These are phyloP conservation scores for Sceliomorpha sp. DNA, from an alignment of 2,888 invertebrate genomes.

Conservation along the genomic window DNA sequence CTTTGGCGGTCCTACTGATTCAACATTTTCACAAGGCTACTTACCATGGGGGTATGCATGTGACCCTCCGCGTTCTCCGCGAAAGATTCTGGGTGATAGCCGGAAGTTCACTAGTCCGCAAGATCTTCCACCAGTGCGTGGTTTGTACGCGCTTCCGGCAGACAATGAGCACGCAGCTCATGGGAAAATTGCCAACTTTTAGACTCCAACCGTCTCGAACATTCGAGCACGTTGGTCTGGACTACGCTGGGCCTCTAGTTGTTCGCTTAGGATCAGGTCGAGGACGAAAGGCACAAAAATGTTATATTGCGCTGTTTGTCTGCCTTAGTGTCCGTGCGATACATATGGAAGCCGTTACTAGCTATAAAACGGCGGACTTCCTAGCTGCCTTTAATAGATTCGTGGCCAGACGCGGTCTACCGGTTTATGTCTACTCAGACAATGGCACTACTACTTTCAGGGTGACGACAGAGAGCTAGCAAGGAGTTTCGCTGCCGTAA, in stretches of 20 bases:
- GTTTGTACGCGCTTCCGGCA: not conserved
- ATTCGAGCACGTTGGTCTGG: conserved; percentile 16
- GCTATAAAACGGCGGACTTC: conserved; percentile 15
- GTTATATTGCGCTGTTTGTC: conserved; percentile 29
- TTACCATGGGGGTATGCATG: not conserved
- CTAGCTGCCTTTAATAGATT: conserved; percentile 24
- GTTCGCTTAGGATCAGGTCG: conserved; percentile 13
- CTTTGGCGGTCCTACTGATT: not conserved
- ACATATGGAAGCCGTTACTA: conserved; percentile 15
- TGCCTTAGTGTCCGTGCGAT: conserved; percentile 6
- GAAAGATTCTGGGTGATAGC: not conserved
- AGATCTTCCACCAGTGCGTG: not conserved
- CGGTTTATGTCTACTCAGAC: conserved; percentile 7
- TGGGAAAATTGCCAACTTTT: not conserved
- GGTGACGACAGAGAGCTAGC: conserved; percentile 24
- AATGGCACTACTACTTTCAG: conserved; percentile 29
- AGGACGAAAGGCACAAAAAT: conserved; percentile 2
- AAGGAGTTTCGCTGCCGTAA: not conserved
- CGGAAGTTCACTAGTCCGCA: not conserved
- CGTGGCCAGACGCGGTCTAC: conserved; percentile 34
- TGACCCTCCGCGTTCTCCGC: not conserved
- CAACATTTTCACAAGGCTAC: not conserved
- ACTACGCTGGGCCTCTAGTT: conserved; percentile 28
- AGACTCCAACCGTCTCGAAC: not conserved
- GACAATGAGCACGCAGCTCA: not conserved